phyloP scores from a whole-genome alignment of 2,797 vertebrate species.

The Helicolenus hilgendorfi region DNA sequence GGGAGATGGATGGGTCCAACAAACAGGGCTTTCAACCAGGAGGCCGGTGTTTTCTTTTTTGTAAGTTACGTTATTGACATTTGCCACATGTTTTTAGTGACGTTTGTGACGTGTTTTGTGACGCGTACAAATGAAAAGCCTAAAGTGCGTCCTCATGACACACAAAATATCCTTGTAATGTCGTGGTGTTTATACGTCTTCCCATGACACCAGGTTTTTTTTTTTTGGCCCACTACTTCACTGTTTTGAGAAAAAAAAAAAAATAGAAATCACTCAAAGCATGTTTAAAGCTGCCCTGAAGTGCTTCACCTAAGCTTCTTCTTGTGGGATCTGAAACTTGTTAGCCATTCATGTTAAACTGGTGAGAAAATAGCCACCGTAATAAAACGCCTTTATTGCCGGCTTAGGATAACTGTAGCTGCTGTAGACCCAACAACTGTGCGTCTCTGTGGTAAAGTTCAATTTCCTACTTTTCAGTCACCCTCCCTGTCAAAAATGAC shows the following conservation, averaged over 20 bases:
- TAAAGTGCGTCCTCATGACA: no score
- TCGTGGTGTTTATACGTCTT: not conserved
- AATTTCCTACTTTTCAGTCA: constrained; percentile 57
- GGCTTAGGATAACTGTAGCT: constrained; percentile 2
- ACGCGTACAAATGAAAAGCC: no score
- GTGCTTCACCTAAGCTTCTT: not conserved
- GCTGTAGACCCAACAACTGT: constrained; percentile 33
- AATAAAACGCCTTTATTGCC: not conserved
- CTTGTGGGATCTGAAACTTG: not conserved
- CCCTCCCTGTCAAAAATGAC: constrained; percentile 49
- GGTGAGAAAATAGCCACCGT: not conserved
- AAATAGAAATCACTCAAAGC: not conserved
- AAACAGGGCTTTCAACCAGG: no score
- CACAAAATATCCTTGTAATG: not conserved
- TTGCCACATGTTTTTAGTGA: no score
- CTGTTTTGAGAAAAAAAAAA: not conserved
- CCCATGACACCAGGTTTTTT: no score
- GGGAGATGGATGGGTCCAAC: no score
- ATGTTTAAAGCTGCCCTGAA: not conserved
- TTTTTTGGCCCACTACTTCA: not conserved
- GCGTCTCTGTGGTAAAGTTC: constrained; percentile 56
- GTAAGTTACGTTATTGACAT: no score
- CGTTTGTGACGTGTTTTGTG: no score
- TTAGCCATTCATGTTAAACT: not conserved
- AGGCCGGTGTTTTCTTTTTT: no score